Evolutionary conservation across 2,888 invertebrate genomes (phyloP).

Genomic region (Drosophila emarginata): DNA sequence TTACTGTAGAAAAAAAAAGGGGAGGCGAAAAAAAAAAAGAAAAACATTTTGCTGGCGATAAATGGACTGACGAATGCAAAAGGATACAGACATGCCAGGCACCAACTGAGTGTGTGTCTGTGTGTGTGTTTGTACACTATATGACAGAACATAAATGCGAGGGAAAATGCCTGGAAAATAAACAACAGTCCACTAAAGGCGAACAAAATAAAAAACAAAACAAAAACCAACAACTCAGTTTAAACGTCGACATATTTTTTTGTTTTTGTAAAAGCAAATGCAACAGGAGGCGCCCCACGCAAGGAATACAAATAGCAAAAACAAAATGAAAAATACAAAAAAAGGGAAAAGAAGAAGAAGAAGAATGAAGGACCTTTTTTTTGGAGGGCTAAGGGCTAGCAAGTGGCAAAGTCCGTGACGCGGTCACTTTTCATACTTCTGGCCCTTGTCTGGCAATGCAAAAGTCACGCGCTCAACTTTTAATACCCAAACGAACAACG

Average conservation of each 20-base stretch:
- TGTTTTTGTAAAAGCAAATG: constrained; percentile 42
- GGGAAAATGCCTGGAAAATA: constrained; percentile 32
- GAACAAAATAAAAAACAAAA: constrained; percentile 5
- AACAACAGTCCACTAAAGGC: constrained; percentile 31
- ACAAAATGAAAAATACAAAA: constrained; percentile 19
- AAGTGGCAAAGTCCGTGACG: constrained; percentile 49
- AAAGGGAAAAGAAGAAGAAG: constrained; percentile 29
- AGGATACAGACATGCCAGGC: constrained; percentile 28
- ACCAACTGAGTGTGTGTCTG: constrained; percentile 28
- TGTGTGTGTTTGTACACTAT: constrained; percentile 19
- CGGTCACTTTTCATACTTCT: constrained; percentile 58
- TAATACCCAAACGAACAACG: constrained; percentile 40
- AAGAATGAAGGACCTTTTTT: constrained; percentile 36
- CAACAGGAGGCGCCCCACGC: constrained; percentile 59
- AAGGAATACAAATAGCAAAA: constrained; percentile 6
- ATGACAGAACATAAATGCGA: constrained; percentile 61
- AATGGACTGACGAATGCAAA: constrained; percentile 50
- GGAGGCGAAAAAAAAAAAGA: constrained; percentile 20
- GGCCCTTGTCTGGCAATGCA: constrained; percentile 26
- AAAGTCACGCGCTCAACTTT: constrained; percentile 44
- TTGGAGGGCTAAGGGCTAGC: constrained; percentile 19
- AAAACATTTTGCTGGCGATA: constrained; percentile 52
- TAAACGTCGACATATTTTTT: constrained; percentile 35
- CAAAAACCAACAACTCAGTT: constrained; percentile 1
- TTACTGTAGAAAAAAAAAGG: constrained; percentile 27